Base-by-base conservation (phyloP, 2,888 invertebrate genomes). In the Ernsta delagoae region DNA sequence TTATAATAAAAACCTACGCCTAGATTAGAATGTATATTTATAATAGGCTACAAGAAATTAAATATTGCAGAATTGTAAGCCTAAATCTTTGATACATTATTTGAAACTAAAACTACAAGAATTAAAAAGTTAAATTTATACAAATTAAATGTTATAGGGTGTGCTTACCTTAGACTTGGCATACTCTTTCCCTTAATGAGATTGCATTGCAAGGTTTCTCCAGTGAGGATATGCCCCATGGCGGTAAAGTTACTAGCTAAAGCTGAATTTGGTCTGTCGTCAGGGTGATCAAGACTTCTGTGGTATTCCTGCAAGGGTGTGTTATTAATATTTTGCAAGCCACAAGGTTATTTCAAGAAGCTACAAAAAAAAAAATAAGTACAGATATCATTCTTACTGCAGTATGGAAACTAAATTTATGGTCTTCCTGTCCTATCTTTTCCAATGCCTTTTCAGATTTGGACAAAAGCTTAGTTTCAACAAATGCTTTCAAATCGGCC, bases 121-220 rank as follows among this genome's bases (percentile, higher is more conserved):
- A 56, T 24, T n/a, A 3, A 56, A 56, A 56, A 34, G 24, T 24
- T 24, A 48, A 50, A 16, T 16, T 2, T 50, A 50, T 7, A 36
- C 36, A 34, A 34, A 3, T 12, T 34, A 7, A 34, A 57, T 39
- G 3, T 34, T 57, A 6, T 7, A 36, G 31, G 0, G n/a, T 34
- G 7, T 62, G 65, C 94, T 92, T 92, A 98, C 98, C 98, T 98
- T 72, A 98, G 93, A 83, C 98, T 98, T 3, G 98, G 98, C 98
- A 99, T 98, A 94, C 98, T 98, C 92, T 98, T 98, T 72, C 98
- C 98, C 94, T 98, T 98, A 72, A 97, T 96, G 63, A 98, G 94
- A 87, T 97, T 97, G 77, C 90, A 90, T 54, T 89, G 90, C 73
- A 94, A 92, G 62, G 92, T 82, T 76, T 94, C 94, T 24, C 92